Evolutionary conservation across 2,113 vertebrate species (phyloP).

Genomic region (Patagioenas fasciata): DNA sequence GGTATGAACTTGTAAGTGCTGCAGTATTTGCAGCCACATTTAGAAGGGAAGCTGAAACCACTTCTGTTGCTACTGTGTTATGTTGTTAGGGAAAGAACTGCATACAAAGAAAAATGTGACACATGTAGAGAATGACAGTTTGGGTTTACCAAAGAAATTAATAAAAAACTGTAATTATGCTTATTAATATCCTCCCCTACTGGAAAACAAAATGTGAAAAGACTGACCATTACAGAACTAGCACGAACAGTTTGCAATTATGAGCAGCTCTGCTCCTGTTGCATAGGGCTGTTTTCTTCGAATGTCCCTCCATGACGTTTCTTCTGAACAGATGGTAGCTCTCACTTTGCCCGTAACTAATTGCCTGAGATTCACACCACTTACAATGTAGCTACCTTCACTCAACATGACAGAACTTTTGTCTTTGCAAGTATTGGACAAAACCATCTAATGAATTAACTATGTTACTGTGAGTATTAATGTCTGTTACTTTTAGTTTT

Average conservation of each 20-base stretch:
- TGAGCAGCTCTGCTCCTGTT: neutral
- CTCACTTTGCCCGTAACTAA: neutral
- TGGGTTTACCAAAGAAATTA: neutral
- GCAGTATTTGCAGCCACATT: neutral
- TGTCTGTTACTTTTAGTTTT: neutral
- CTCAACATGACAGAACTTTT: neutral
- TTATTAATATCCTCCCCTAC: neutral
- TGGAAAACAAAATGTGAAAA: neutral
- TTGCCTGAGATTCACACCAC: neutral
- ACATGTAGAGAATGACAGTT: neutral
- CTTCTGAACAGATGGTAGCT: neutral
- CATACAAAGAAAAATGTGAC: neutral
- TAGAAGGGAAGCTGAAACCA: neutral
- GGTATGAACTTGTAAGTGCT: neutral
- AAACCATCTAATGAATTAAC: neutral
- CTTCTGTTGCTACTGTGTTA: neutral
- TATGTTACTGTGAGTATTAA: neutral
- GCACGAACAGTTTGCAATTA: neutral
- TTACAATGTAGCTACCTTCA: neutral
- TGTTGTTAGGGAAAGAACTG: neutral
- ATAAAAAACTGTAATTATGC: neutral
- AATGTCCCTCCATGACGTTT: neutral
- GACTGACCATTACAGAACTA: neutral
- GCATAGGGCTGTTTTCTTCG: neutral
- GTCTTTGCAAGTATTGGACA: neutral